A percentile compares a stretch with the other conserved stretches of the same genome.
Conservation (phyloP, 2,888 invertebrate genomes). For the Tipula vernalis region DNA sequence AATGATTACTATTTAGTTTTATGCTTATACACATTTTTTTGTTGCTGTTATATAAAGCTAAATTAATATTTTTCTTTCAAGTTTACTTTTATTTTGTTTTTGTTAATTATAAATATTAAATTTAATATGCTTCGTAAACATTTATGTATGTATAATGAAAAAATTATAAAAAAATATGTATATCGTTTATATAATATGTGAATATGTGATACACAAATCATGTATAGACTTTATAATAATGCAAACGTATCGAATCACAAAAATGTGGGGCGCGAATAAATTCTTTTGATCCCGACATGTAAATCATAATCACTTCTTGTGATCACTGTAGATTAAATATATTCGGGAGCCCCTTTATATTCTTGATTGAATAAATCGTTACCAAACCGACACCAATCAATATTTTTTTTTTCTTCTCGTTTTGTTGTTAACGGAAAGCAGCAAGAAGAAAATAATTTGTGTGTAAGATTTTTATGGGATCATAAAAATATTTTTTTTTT, state of each 20-base stretch:
- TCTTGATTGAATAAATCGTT: background rate
- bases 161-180: background rate
- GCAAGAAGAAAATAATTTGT: background rate
- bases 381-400: background rate
- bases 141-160: background rate
- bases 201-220: background rate
- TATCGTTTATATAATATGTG: background rate
- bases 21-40: background rate
- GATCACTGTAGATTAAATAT: background rate
- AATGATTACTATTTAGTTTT: background rate
- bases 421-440: background rate
- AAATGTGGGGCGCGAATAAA: background rate
- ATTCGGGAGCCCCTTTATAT: background rate
- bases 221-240: background rate
- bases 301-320: background rate
- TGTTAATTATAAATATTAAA: background rate
- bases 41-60: background rate
- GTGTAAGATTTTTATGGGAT: background rate
- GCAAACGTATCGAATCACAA: background rate
- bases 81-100: background rate
- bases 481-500: background rate
- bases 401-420: background rate
- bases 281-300: background rate
- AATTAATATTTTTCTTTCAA: slow-evolving; percentile 4
- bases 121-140: background rate